Conservation (phyloP, 92 coral and sea anemone genomes). For the Phenganax subtilis region DNA sequence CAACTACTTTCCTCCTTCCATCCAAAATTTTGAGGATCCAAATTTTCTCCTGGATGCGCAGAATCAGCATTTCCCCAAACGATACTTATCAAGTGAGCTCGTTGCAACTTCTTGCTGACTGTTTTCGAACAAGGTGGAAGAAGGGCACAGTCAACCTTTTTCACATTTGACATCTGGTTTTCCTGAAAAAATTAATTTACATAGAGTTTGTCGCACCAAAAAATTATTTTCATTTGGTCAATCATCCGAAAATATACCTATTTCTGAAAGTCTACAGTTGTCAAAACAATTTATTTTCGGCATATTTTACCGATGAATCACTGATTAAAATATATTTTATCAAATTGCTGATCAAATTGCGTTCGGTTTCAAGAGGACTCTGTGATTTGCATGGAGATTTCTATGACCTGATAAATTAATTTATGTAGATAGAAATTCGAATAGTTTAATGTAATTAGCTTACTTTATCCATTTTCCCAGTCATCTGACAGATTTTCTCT, state of each 20-base stretch:
- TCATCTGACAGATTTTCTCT: conserved; percentile 16
- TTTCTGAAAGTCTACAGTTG: not conserved
- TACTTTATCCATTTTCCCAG: no score
- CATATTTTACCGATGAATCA: no score
- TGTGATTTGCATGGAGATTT: not conserved
- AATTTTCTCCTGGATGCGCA: conserved; percentile 19
- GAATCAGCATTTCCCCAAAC: conserved; percentile 31
- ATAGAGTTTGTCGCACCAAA: no score
- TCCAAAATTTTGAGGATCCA: conserved; percentile 26
- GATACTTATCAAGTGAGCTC: conserved; percentile 25
- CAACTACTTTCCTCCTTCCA: conserved; percentile 11
- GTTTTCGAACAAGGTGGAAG: conserved; percentile 37
- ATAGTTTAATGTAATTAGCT: not conserved
- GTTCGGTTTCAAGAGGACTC: not conserved
- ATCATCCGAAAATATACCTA: conserved; percentile 1
- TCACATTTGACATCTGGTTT: conserved; percentile 17
- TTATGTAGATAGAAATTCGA: not conserved
- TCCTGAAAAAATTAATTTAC: not conserved
- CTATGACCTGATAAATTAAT: no score
- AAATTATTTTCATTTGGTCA: not conserved
- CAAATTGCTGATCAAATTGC: no score
- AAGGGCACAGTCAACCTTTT: conserved; percentile 34
- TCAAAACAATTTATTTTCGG: not conserved
- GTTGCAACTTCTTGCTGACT: conserved; percentile 21
- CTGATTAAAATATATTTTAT: no score